Evolutionary conservation across 2,113 vertebrate species (phyloP).

Genomic region (Mastomys coucha): DNA sequence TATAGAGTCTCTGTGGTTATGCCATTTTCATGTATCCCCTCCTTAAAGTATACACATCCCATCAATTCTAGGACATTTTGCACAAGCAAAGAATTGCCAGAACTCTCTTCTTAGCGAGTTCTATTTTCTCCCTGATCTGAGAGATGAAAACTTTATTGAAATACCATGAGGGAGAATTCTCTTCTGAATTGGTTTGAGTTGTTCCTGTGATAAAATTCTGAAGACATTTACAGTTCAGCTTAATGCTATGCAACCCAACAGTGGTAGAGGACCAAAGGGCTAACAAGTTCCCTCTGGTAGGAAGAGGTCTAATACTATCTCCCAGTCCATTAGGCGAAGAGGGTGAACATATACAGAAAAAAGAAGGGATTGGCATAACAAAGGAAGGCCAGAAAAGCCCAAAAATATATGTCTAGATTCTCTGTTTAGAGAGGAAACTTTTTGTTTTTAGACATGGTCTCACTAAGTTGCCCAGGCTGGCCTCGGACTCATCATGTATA

Average conservation of each 20-base stretch:
- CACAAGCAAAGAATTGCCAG: not conserved
- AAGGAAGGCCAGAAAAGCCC: not conserved
- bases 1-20: not conserved
- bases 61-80: not conserved
- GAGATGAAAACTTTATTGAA: not conserved
- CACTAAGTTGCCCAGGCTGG: not conserved
- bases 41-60: not conserved
- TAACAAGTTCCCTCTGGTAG: not conserved
- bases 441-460: not conserved
- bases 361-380: not conserved
- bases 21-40: no score
- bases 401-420: not conserved
- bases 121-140: not conserved
- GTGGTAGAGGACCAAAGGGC: not conserved
- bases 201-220: not conserved
- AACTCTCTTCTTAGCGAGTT: not conserved
- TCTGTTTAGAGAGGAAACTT: not conserved
- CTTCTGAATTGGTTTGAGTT: not conserved
- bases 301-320: not conserved
- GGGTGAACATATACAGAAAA: not conserved
- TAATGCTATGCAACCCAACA: not conserved
- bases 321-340: not conserved
- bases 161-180: not conserved
- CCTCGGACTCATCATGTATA: not conserved
- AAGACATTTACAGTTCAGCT: not conserved